Evolutionary conservation across 2,888 invertebrate genomes (phyloP).

Genomic region (Thalpophila matura): DNA sequence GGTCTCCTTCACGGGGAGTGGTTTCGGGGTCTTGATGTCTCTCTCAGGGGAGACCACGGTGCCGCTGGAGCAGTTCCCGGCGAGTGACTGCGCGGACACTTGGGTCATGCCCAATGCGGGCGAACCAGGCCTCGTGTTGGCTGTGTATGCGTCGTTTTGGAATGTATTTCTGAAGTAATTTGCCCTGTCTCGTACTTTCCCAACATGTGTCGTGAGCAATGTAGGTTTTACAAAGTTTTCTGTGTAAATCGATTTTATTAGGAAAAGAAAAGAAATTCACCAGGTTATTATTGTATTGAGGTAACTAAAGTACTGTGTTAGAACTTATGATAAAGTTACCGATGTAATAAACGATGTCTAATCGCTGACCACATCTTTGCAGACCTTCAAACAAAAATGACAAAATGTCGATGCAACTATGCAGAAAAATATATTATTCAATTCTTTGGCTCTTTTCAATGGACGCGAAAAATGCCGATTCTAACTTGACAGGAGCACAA

Average conservation of each 20-base stretch:
- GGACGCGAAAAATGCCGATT: not conserved
- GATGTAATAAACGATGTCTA: constrained; percentile 59
- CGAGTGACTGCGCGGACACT: constrained; percentile 70
- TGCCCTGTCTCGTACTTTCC: constrained; percentile 32
- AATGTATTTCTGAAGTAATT: constrained; percentile 51
- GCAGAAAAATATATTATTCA: not conserved
- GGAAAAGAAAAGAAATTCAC: constrained; percentile 4
- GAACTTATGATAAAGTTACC: constrained; percentile 46
- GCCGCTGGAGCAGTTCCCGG: constrained; percentile 65
- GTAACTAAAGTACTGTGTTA: constrained; percentile 41
- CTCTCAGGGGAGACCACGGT: constrained; percentile 62
- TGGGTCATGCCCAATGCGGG: constrained; percentile 70
- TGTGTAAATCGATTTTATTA: constrained; percentile 40
- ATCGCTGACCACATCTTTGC: constrained; percentile 59
- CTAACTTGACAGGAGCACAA: not conserved
- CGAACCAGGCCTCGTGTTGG: constrained; percentile 81
- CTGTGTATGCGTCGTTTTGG: constrained; percentile 68
- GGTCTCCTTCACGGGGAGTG: constrained; percentile 56
- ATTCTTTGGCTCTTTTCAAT: constrained; percentile 36
- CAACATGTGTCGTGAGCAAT: constrained; percentile 47
- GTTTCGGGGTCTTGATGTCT: constrained; percentile 66
- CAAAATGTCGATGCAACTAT: constrained; percentile 42
- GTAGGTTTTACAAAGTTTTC: constrained; percentile 50
- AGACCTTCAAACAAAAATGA: constrained; percentile 57
- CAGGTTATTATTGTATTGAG: constrained; percentile 33